A percentile compares a stretch with the other conserved stretches of the same genome.
phyloP scores from a whole-genome alignment of 2,113 vertebrate genomes.

The Gallinago jamesoni region DNA sequence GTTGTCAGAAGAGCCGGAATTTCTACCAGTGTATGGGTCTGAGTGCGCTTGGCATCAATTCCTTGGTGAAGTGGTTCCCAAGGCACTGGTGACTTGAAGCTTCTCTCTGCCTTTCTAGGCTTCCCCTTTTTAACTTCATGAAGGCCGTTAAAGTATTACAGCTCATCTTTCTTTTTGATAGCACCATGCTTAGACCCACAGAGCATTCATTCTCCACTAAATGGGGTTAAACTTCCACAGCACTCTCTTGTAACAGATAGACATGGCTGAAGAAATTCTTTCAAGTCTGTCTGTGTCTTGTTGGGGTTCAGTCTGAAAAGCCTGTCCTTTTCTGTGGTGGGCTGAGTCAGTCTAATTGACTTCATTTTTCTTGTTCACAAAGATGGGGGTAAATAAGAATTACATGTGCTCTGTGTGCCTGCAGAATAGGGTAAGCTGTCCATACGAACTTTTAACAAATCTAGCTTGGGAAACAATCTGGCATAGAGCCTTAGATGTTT shows the following conservation, averaged over 20 bases:
- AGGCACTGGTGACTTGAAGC: not conserved
- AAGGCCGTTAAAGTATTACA: not conserved
- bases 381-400: not conserved
- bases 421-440: not conserved
- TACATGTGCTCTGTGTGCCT: fast-evolving
- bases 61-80: not conserved
- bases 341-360: not conserved
- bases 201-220: not conserved
- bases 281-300: not conserved
- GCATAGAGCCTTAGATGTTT: not conserved
- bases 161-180: not conserved
- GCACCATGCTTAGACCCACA: not conserved
- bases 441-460: not conserved
- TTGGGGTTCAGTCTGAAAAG: not conserved
- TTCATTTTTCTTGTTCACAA: not conserved
- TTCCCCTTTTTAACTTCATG: not conserved
- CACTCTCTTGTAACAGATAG: not conserved
- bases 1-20: not conserved
- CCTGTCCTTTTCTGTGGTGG: not conserved
- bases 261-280: not conserved
- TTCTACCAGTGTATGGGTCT: not conserved
- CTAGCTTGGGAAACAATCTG: not conserved
- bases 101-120: not conserved
- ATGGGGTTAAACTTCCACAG: not conserved
- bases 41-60: not conserved